These are phyloP conservation scores for Gallinago paraguaiae DNA, from an alignment of 2,113 vertebrate genomes.

Conservation along the genomic window DNA sequence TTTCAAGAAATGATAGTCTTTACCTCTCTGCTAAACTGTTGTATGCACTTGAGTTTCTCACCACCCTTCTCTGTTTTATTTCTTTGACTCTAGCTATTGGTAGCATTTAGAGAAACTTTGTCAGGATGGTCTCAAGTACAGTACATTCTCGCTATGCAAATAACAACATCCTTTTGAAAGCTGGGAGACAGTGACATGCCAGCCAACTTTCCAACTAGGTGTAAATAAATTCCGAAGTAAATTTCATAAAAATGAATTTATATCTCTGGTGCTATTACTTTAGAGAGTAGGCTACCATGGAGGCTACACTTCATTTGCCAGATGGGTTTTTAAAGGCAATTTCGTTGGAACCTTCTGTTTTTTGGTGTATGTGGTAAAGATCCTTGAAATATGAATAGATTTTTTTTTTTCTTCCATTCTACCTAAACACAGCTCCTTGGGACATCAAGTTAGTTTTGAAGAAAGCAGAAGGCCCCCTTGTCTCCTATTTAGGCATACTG, in stretches of 20 bases:
- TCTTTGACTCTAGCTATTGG: not conserved
- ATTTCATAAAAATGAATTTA: not conserved
- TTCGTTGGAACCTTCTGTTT: not conserved
- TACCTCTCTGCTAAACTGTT: not conserved
- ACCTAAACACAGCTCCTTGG: not conserved
- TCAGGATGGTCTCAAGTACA: not conserved
- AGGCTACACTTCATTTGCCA: not conserved
- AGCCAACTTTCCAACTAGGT: not conserved
- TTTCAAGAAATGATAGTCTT: not conserved
- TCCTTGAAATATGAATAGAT: not conserved
- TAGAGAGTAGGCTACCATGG: not conserved
- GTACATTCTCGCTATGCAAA: not conserved
- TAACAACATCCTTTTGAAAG: not conserved
- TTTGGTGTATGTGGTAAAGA: not conserved
- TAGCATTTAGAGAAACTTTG: not conserved
- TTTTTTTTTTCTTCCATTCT: not conserved
- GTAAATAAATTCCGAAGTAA: not conserved
- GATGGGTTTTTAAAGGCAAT: not conserved
- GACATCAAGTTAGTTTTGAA: not conserved
- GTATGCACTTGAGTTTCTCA: not conserved
- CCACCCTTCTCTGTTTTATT: not conserved
- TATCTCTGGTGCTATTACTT: not conserved
- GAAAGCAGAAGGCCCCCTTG: not conserved
- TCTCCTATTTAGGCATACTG: not conserved
- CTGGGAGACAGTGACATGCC: not conserved